phyloP scores from a whole-genome alignment of 92 coral and sea anemone species.

The Meandrina meandrites region DNA sequence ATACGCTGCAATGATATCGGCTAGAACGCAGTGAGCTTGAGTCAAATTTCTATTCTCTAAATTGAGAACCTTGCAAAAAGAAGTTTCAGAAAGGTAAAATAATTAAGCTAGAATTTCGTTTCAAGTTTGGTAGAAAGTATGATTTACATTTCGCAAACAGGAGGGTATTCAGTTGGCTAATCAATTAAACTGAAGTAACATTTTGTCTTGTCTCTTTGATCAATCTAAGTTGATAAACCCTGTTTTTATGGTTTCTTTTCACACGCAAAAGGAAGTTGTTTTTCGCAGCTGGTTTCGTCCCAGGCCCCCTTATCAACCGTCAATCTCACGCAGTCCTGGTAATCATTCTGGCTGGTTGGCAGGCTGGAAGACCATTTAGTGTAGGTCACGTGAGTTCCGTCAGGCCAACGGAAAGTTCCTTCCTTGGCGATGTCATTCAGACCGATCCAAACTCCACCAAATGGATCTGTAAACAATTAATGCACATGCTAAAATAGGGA shows the following conservation, averaged over 20 bases:
- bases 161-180: too few relatives aligned
- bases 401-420: slow-evolving; percentile 44
- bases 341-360: neutral
- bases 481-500: neutral
- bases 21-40: too few relatives aligned
- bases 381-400: slow-evolving; percentile 39
- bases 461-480: neutral
- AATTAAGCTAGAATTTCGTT: too few relatives aligned
- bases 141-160: too few relatives aligned
- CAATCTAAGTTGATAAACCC: too few relatives aligned
- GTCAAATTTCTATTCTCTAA: too few relatives aligned
- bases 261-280: slow-evolving; percentile 16
- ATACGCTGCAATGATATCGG: too few relatives aligned
- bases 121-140: too few relatives aligned
- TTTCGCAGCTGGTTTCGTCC: slow-evolving; percentile 1
- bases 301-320: neutral
- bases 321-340: slow-evolving; percentile 14
- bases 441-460: slow-evolving; percentile 43
- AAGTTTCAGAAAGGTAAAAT: too few relatives aligned
- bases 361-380: slow-evolving; percentile 1
- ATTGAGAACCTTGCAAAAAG: too few relatives aligned
- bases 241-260: neutral
- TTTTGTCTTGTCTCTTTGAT: too few relatives aligned
- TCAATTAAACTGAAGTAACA: too few relatives aligned
- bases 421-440: slow-evolving; percentile 46